Evolutionary conservation across 2,888 invertebrate species (phyloP), one percentile per base, ranked within the genome.

Genomic region (Himalopsyche anomala): DNA sequence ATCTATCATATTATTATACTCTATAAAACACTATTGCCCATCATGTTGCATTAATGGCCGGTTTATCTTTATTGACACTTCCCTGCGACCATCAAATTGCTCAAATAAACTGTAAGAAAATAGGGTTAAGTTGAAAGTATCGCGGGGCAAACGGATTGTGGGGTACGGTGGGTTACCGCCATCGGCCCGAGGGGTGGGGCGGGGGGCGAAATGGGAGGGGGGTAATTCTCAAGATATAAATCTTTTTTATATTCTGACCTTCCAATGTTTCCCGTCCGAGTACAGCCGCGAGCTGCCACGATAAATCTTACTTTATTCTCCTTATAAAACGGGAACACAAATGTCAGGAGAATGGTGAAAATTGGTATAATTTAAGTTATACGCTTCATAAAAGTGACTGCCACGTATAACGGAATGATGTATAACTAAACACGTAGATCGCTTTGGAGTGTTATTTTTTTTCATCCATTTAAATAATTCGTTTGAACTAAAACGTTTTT

Each of bases 201-300:
- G 62, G n/a, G 56, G 56, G 56, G 56, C n/a, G 56, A 56, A 62
- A 62, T 62, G 85, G 80, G 54, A 19, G 80, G 87, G 45, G 86
- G 87, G 88, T 88, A 88, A 87, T 88, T 88, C 88, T 84, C 83
- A 81, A 87, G 87, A 87, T 88, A 88, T 88, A 88, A 88, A 88
- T 88, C 88, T 88, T 88, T 88, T 88, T 88, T 88, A 88, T 88
- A 88, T 87, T 88, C 88, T 88, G 88, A 88, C 88, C 88, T 88
- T 87, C 87, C 88, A 87, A 87, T 88, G 88, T 87, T 88, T 87
- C 87, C 87, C 87, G 85, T 85, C 87, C 87, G 80, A 87, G 79
- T 82, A 86, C 85, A 86, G 88, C 88, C 88, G 87, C 88, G 85
- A 87, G 88, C 87, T 81, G 83, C 84, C 80, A 74, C 62, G 69